phyloP scores from a whole-genome alignment of 2,797 vertebrate species.

The Taenioides sp. region DNA sequence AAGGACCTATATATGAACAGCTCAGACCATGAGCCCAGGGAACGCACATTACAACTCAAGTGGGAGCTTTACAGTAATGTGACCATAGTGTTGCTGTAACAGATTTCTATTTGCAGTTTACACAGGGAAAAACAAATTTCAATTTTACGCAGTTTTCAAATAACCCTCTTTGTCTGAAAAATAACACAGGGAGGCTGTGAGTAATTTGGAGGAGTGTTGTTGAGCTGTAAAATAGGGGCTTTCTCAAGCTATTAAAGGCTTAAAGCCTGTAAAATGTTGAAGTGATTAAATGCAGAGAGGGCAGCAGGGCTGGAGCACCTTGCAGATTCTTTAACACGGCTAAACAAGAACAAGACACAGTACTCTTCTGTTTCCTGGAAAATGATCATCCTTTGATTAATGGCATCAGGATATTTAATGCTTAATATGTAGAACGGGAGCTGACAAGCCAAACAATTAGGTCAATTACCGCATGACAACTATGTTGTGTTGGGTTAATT shows the following conservation, averaged over 20 bases:
- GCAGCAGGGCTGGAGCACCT: conserved; percentile 40
- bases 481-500: conserved; percentile 74
- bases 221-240: conserved; percentile 49
- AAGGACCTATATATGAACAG: conserved; percentile 44
- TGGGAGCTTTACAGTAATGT: conserved; percentile 54
- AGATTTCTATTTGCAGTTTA: conserved; percentile 52
- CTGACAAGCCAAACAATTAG: conserved; percentile 77
- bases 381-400: conserved; percentile 71
- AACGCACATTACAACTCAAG: conserved; percentile 44
- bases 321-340: conserved; percentile 22
- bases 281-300: conserved; percentile 38
- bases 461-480: conserved; percentile 73
- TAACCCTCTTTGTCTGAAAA: conserved; percentile 30
- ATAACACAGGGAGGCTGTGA: conserved; percentile 30
- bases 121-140: conserved; percentile 47
- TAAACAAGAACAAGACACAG: conserved; percentile 54
- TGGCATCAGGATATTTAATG: conserved; percentile 65
- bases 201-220: conserved; percentile 57
- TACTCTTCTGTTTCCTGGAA: conserved; percentile 27
- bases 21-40: conserved; percentile 32
- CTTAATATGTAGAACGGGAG: conserved; percentile 61
- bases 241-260: conserved; percentile 60
- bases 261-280: conserved; percentile 54
- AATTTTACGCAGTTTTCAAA: conserved; percentile 55
- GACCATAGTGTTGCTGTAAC: conserved; percentile 48